phyloP scores from a whole-genome alignment of 2,797 vertebrate species.

The Monodelphis domestica region DNA sequence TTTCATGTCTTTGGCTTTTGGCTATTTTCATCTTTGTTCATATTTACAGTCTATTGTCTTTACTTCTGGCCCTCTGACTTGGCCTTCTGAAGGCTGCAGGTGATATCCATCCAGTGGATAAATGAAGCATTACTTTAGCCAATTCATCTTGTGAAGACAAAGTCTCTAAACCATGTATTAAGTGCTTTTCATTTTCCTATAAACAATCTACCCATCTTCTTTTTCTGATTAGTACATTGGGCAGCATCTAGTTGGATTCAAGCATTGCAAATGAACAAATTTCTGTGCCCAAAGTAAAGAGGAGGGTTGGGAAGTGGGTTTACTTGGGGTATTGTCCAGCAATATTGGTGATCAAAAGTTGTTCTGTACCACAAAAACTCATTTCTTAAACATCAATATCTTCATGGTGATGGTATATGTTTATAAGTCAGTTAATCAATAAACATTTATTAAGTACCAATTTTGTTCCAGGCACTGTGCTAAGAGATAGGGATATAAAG shows the following conservation, averaged over 20 bases:
- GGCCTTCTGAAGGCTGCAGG: background rate
- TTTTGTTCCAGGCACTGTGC: no score
- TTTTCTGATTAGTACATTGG: background rate
- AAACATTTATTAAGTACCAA: no score
- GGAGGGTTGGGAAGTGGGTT: background rate
- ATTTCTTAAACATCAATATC: no score
- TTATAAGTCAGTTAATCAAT: no score
- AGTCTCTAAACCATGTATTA: background rate
- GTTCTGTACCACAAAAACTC: no score
- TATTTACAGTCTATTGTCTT: background rate
- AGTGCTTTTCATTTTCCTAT: background rate
- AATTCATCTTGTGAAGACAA: background rate
- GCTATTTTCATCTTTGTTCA: background rate
- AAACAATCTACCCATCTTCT: conserved; percentile 9
- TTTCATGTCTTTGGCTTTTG: background rate
- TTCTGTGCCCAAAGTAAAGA: background rate
- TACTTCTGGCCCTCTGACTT: background rate
- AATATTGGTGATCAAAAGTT: no score
- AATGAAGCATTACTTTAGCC: background rate
- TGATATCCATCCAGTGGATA: background rate
- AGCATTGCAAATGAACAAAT: background rate
- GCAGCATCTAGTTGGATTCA: background rate
- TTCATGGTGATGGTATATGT: no score
- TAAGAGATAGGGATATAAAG: no score
- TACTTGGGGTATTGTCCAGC: no score